Base-by-base conservation (phyloP, 2,797 vertebrate species). In the Karalla daura region DNA sequence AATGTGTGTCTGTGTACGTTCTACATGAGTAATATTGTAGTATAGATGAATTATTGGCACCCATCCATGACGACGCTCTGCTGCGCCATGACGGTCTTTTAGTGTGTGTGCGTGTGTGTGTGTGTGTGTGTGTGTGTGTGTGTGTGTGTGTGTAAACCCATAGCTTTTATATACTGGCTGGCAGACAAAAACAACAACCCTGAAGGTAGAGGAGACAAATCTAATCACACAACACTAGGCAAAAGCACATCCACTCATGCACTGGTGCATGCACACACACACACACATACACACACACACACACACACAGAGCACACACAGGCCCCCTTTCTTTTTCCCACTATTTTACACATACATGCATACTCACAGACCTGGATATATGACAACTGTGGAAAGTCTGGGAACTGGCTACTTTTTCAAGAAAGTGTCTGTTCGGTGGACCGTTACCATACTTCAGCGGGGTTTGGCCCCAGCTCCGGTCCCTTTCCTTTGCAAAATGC, bases 201-300 rank as follows among this genome's bases (percentile, higher is more conserved):
- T 52, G 62, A 89, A 88, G 84, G 82, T 89, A 88, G 76, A 83
- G 78, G 71, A 88, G 86, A 87, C 86, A 82, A 85, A 88, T 89
- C 80, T 79, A 85, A 88, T 86, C 85, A 83, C 80, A 83, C 69
- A 82, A 85, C 83, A 72, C 56, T 51, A 62, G 46, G 65, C 67
- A 39, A 70, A 71, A 52, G 69, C 71, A 62, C 37, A 41, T 40
- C 58, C 41, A 47, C 23, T 27, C 51, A 37, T 61, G 40, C 36
- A 23, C 54, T 35, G 37, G 35, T 62, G 47, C 35, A 52, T 35
- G 46, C 53, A 67, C 65, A 63, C 56, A 44, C 40, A 55, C 47
- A 76, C 65, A 63, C 76, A 74, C 49, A 47, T 40, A 62, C 47
- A 58, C 60, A 71, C 46, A 39, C 46, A 23, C 32, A 40, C 45